Percentiles rank a stretch among this genome's conserved stretches.
phyloP scores from a whole-genome alignment of 2,113 vertebrate genomes.

The Lipotes vexillifer region DNA sequence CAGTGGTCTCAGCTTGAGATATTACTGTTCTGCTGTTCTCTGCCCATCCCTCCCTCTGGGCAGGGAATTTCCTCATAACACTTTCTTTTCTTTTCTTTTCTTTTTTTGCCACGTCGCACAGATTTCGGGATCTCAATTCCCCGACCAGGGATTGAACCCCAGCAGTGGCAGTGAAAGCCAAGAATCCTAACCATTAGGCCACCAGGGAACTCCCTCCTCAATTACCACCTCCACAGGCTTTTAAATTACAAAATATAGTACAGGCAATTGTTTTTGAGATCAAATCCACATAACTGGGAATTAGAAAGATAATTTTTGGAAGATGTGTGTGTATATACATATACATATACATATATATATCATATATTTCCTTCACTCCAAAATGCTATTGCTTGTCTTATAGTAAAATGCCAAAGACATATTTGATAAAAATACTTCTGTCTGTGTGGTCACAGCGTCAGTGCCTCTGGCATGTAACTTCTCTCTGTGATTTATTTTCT shows the following conservation, averaged over 20 bases:
- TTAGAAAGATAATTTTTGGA: slow-evolving; percentile 1
- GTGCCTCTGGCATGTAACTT: background rate
- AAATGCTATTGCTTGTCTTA: background rate
- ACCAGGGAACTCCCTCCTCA: background rate
- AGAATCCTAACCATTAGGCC: background rate
- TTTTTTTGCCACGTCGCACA: background rate
- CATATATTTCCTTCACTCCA: background rate
- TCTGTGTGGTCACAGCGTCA: slow-evolving; percentile 32
- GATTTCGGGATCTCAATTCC: background rate
- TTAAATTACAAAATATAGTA: background rate
- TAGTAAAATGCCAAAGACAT: slow-evolving; percentile 38
- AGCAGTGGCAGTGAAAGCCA: background rate
- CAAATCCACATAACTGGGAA: background rate
- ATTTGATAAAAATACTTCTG: slow-evolving; percentile 35
- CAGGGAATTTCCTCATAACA: background rate
- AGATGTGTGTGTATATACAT: background rate
- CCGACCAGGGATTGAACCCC: background rate
- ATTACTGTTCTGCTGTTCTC: accelerated
- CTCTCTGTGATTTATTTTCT: background rate
- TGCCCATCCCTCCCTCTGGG: background rate
- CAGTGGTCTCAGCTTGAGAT: background rate
- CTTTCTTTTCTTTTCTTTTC: background rate
- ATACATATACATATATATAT: background rate
- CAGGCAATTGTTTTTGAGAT: background rate
- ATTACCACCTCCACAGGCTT: background rate